Conservation (phyloP, 1,140 invertebrate genomes). For the Pteromalus puparum region DNA sequence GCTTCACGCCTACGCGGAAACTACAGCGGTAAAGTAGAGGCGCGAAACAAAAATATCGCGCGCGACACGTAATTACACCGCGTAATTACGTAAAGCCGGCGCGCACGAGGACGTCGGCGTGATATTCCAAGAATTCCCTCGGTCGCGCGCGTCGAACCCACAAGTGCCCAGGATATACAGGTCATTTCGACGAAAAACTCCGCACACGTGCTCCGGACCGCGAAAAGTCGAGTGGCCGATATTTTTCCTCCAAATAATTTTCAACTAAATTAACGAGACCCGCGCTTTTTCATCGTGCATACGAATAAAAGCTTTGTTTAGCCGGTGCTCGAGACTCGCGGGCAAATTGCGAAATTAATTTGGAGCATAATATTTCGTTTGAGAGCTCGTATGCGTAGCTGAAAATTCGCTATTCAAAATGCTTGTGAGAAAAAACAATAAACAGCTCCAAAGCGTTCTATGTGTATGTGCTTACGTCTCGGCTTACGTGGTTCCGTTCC, state of each 20-base stretch:
- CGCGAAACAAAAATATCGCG: slow-evolving; percentile 6
- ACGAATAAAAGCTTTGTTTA: slow-evolving; percentile 7
- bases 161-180: neutral
- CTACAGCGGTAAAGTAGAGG: neutral
- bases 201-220: neutral
- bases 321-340: slow-evolving; percentile 5
- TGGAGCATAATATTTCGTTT: neutral
- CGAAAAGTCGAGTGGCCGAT: neutral
- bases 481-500: neutral
- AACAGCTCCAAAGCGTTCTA: too few relatives aligned
- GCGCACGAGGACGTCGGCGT: neutral
- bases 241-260: slow-evolving; percentile 17
- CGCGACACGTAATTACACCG: neutral
- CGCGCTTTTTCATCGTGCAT: neutral
- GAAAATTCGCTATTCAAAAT: neutral
- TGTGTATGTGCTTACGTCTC: too few relatives aligned
- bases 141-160: too few relatives aligned
- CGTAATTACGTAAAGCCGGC: neutral
- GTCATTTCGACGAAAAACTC: neutral
- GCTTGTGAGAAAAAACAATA: too few relatives aligned
- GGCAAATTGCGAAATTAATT: slow-evolving; percentile 44
- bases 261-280: slow-evolving; percentile 24
- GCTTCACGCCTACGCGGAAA: neutral
- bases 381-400: neutral
- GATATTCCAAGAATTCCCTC: neutral